Evolutionary conservation across 2,113 vertebrate genomes (phyloP).

Genomic region (Poicephalus gulielmi): DNA sequence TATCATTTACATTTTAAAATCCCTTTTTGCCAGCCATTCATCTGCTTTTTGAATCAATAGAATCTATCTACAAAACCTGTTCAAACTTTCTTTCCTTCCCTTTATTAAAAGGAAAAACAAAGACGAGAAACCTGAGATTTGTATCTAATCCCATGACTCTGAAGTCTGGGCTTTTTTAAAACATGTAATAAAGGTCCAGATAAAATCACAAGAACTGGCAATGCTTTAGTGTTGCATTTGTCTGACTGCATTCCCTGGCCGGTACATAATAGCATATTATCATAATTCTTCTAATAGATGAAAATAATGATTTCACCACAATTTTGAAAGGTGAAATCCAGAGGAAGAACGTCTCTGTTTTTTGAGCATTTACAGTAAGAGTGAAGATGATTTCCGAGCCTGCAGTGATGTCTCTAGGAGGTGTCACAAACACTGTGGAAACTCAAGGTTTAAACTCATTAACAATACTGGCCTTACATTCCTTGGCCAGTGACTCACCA

Average conservation of each 20-base stretch:
- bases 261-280: conserved; percentile 2
- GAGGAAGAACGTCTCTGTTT: not conserved
- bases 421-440: not conserved
- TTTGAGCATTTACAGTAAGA: not conserved
- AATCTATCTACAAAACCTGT: not conserved
- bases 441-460: not conserved
- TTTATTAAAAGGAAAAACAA: conserved; percentile 40
- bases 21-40: not conserved
- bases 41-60: conserved; percentile 22
- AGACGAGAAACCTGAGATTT: conserved; percentile 32
- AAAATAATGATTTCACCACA: conserved; percentile 39
- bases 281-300: conserved; percentile 18
- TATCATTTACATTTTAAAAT: not conserved
- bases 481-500: not conserved
- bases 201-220: conserved; percentile 44
- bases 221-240: conserved; percentile 12
- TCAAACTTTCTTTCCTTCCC: conserved; percentile 4
- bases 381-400: not conserved
- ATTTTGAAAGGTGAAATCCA: not conserved
- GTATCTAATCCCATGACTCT: conserved; percentile 37
- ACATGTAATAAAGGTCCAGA: conserved; percentile 27
- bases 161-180: conserved; percentile 33
- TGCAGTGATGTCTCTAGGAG: not conserved
- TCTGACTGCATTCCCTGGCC: conserved; percentile 37
- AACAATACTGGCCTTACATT: not conserved